These are phyloP conservation scores for Vidua chalybeata DNA, from an alignment of 2,113 vertebrate species.

Conservation along the genomic window DNA sequence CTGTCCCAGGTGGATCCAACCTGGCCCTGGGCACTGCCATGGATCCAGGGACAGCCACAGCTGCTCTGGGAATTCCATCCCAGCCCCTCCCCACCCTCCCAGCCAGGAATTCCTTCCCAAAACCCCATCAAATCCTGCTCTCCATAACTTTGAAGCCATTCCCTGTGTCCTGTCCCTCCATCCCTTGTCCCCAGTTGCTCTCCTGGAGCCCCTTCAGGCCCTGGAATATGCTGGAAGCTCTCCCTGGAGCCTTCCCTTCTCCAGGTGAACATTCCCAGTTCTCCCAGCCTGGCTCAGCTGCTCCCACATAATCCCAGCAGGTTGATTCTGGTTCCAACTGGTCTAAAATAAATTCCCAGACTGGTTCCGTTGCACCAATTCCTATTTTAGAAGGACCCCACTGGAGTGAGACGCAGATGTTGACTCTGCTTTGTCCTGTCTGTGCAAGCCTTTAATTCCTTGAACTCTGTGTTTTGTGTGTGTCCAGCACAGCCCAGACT, in stretches of 20 bases:
- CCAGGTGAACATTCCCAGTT: not conserved
- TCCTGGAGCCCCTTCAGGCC: not conserved
- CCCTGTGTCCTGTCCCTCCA: not conserved
- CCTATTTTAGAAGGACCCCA: not conserved
- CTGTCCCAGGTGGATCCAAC: fast-evolving
- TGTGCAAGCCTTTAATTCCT: not conserved
- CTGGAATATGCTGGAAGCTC: not conserved
- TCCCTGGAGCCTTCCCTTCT: not conserved
- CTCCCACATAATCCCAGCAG: not conserved
- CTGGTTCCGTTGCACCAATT: not conserved
- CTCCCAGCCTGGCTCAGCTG: not conserved
- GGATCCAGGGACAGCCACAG: not conserved
- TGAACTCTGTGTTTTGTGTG: not conserved
- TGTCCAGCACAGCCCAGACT: not conserved
- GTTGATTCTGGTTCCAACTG: not conserved
- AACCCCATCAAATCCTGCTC: fast-evolving
- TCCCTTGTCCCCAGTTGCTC: not conserved
- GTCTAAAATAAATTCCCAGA: not conserved
- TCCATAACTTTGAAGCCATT: not conserved
- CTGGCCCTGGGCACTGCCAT: not conserved
- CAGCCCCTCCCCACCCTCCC: not conserved
- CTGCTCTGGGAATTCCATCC: not conserved
- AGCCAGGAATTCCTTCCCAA: not conserved
- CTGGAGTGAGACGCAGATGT: not conserved
- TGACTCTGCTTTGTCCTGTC: not conserved